Base-by-base conservation (phyloP, 2,888 invertebrate genomes). In the Coleophora deauratella region DNA sequence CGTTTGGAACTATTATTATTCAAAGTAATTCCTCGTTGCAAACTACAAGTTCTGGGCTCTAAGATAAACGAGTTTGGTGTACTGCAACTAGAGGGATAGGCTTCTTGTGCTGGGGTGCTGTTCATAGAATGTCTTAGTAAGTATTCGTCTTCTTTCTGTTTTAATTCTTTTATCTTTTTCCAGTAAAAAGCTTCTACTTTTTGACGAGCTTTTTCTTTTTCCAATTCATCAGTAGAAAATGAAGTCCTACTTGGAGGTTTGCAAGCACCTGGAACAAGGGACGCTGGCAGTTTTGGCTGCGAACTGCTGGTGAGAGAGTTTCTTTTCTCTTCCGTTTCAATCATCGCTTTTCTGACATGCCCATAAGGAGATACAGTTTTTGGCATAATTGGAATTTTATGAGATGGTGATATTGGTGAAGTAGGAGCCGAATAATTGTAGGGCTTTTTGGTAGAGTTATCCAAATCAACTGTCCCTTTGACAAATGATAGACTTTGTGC, bases 101-200 rank as follows among this genome's bases (percentile, higher is more conserved):
- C 66, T 53, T 14, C 28, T n/a, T 11, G 14, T 12, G 38, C 9
- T 9, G 39, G 11, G 62, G 31, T 3, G 8, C n/a, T 52, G 31
- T 53, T 53, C 4, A 65, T 36, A 2, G 71, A 75, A 33, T 85
- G 80, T 31, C 65, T 59, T 13, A 77, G 54, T 32, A 78, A 66
- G 52, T 85, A 86, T 45, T 86, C 78, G 54, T 91, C 91, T 68
- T 91, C 90, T 61, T 88, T 87, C 36, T 88, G 79, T 56, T 89
- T 91, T 44, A 88, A 63, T 63, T 88, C 89, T 59, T 89, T 90
- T 41, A 91, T 67, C 59, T 90, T 90, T 52, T 90, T 89, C 91
- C 91, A 91, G 50, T 90, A 91, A 54, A 89, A 90, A 0, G 89
- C 90, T 62, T 91, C 91, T 0, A 89, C 87, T 59, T 84, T 88